Evolutionary conservation across 1,140 invertebrate species (phyloP).

Genomic region (Fopius arisanus): DNA sequence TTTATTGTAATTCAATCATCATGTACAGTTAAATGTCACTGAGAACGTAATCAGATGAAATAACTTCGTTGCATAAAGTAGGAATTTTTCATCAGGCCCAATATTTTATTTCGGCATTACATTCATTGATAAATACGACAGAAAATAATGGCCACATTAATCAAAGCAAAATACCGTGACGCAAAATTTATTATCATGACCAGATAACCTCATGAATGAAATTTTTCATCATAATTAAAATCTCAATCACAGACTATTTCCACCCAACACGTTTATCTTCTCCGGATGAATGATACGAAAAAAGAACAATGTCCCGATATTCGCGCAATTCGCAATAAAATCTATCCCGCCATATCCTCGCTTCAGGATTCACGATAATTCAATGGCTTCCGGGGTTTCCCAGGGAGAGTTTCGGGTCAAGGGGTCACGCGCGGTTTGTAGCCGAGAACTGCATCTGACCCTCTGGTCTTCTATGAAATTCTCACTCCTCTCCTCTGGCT

Average conservation of each 20-base stretch:
- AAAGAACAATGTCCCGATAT: not conserved
- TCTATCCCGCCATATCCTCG: not conserved
- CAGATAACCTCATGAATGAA: too few species aligned
- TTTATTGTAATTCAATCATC: not conserved
- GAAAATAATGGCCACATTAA: too few species aligned
- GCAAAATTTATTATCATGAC: too few species aligned
- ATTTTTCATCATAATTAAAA: too few species aligned
- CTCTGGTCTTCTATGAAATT: slow-evolving; percentile 1
- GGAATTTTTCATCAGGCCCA: too few species aligned
- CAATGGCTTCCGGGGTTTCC: slow-evolving; percentile 15
- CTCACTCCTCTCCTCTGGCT: not conserved
- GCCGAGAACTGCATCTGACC: not conserved
- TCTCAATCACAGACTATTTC: too few species aligned
- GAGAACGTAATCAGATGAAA: not conserved
- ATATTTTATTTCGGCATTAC: too few species aligned
- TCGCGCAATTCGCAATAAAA: slow-evolving; percentile 7
- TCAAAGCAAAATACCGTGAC: too few species aligned
- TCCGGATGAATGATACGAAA: not conserved
- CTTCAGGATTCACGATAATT: not conserved
- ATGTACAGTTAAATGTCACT: not conserved
- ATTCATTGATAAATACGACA: too few species aligned
- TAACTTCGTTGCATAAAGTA: not conserved
- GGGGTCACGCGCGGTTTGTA: slow-evolving; percentile 15
- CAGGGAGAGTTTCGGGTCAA: slow-evolving; percentile 21
- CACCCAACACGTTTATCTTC: too few species aligned